Evolutionary conservation across 2,888 invertebrate species (phyloP).

Genomic region (Steinernema hermaphroditum): DNA sequence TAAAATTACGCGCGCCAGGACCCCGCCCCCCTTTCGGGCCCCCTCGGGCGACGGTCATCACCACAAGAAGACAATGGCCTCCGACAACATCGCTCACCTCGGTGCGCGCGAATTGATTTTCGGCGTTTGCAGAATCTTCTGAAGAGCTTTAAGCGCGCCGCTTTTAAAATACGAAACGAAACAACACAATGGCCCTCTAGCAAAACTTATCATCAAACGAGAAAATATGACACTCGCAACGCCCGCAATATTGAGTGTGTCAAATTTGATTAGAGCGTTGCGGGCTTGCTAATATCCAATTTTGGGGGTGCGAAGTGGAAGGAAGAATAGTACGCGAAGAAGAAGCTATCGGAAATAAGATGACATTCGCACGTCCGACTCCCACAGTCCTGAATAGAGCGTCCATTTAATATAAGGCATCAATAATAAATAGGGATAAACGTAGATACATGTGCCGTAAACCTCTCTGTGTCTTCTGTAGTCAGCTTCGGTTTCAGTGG

Average conservation of each 20-base stretch:
- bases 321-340: too few species aligned
- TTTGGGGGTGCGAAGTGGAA: not conserved
- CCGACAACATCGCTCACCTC: not conserved
- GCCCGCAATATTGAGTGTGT: not conserved
- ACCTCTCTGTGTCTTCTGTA: not conserved
- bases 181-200: not conserved
- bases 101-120: conserved; percentile 9
- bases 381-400: too few species aligned
- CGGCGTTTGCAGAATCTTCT: not conserved
- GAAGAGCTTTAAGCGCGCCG: not conserved
- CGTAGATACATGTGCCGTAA: not conserved
- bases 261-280: not conserved
- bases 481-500: not conserved
- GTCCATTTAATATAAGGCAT: not conserved
- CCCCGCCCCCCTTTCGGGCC: too few species aligned
- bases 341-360: too few species aligned
- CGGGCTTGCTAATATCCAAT: not conserved
- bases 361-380: too few species aligned
- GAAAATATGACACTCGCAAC: conserved; percentile 1
- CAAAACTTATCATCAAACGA: not conserved
- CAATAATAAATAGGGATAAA: conserved; percentile 1
- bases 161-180: too few species aligned
- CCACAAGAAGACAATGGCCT: not conserved
- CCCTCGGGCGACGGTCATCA: not conserved
- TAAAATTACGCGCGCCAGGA: too few species aligned